Conservation (phyloP, 2,888 invertebrate species). For the Pachliopta kotzebuea region DNA sequence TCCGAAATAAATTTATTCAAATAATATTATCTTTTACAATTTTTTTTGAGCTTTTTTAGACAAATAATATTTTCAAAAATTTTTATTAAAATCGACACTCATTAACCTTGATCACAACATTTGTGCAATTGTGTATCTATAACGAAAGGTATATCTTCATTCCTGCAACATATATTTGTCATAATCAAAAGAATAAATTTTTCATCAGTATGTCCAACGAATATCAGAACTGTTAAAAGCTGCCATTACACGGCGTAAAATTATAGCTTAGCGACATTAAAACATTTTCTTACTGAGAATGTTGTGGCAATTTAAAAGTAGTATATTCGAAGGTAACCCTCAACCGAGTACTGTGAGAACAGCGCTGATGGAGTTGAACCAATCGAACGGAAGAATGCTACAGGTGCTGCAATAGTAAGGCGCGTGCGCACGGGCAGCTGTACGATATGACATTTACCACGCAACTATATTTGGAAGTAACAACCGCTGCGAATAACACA, state of each 20-base stretch:
- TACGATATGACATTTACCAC: slow-evolving; percentile 31
- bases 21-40: no score
- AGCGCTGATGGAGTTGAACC: slow-evolving; percentile 35
- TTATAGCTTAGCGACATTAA: background rate
- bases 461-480: slow-evolving; percentile 19
- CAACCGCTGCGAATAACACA: slow-evolving; percentile 3
- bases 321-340: slow-evolving; percentile 20
- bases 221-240: no score
- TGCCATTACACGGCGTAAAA: background rate
- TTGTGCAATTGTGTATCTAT: no score
- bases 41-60: no score
- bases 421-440: slow-evolving; percentile 46
- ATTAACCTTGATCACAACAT: no score
- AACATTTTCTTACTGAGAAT: slow-evolving; percentile 21
- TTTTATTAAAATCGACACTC: no score
- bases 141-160: no score
- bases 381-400: slow-evolving; percentile 43
- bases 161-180: no score
- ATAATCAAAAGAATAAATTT: no score
- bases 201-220: no score
- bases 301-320: slow-evolving; percentile 24
- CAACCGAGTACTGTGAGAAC: slow-evolving; percentile 21
- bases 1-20: no score
- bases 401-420: slow-evolving; percentile 48
- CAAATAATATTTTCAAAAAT: no score